Evolutionary conservation across 2,888 invertebrate species (phyloP).

Genomic region (Amblyjoppa proteus): DNA sequence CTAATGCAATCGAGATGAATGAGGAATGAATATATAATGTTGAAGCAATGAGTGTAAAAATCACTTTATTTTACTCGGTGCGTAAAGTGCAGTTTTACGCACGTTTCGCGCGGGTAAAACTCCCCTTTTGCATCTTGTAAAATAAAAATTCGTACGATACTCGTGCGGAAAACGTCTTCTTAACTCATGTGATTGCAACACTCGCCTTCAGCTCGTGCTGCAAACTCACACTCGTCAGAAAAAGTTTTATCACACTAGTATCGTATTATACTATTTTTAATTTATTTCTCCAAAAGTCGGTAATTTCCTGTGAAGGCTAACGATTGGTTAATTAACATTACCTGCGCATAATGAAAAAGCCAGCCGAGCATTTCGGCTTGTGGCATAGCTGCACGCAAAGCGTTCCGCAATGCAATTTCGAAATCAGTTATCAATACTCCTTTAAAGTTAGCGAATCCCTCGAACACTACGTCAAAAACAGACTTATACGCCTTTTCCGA

Average conservation of each 20-base stretch:
- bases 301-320: too few relatives aligned
- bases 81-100: not conserved
- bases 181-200: too few relatives aligned
- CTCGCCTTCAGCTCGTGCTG: too few relatives aligned
- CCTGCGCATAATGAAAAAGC: conserved; percentile 11
- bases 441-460: not conserved
- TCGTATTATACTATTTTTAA: not conserved
- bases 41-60: not conserved
- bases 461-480: conserved; percentile 9
- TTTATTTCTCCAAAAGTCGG: too few relatives aligned
- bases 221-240: too few relatives aligned
- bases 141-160: too few relatives aligned
- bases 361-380: conserved; percentile 4
- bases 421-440: conserved; percentile 1
- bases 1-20: too few relatives aligned
- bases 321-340: not conserved
- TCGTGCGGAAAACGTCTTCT: too few relatives aligned
- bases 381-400: conserved; percentile 1
- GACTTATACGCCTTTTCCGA: conserved; percentile 15
- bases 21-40: not conserved
- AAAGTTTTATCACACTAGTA: too few relatives aligned
- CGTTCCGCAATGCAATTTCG: conserved; percentile 3
- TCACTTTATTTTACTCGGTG: not conserved
- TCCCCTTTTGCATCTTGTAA: too few relatives aligned
- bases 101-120: too few relatives aligned